Conservation (phyloP, 1,140 invertebrate species). For the Ylistrum balloti region DNA sequence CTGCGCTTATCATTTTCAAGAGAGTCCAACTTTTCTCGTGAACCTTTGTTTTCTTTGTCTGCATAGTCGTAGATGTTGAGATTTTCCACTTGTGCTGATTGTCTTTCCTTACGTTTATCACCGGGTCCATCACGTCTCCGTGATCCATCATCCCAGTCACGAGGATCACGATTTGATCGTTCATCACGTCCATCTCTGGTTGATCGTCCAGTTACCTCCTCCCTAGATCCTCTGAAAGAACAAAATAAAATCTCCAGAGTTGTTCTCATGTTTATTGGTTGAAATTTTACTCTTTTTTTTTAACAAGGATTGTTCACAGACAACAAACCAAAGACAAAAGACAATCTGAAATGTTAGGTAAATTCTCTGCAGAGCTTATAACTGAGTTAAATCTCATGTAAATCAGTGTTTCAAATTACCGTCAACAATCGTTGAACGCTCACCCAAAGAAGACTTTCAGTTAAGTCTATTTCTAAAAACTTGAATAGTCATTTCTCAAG, state of each 20-base stretch:
- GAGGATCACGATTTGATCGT: neutral
- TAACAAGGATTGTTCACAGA: too few relatives aligned
- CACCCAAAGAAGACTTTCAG: too few relatives aligned
- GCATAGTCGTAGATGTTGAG: conserved; percentile 48
- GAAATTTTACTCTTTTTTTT: too few relatives aligned
- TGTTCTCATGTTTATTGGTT: too few relatives aligned
- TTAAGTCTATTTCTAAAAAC: too few relatives aligned
- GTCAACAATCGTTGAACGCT: too few relatives aligned
- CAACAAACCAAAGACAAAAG: too few relatives aligned
- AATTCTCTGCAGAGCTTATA: too few relatives aligned
- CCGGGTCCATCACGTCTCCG: neutral
- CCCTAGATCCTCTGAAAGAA: conserved; percentile 26
- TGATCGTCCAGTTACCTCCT: neutral
- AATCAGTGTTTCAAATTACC: too few relatives aligned
- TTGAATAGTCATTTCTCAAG: too few relatives aligned
- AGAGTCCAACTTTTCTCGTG: conserved; percentile 51
- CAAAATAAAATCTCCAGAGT: neutral
- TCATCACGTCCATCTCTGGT: conserved; percentile 38
- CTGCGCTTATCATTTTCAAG: conserved; percentile 48
- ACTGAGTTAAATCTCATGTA: too few relatives aligned
- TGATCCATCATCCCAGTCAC: neutral
- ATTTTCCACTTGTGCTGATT: neutral
- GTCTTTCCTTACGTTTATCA: neutral
- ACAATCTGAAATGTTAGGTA: too few relatives aligned
- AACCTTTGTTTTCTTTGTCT: conserved; percentile 52